A percentile compares a stretch with the other conserved stretches of the same genome.
phyloP scores from a whole-genome alignment of 1,140 invertebrate genomes.

The Drepana arcuata region DNA sequence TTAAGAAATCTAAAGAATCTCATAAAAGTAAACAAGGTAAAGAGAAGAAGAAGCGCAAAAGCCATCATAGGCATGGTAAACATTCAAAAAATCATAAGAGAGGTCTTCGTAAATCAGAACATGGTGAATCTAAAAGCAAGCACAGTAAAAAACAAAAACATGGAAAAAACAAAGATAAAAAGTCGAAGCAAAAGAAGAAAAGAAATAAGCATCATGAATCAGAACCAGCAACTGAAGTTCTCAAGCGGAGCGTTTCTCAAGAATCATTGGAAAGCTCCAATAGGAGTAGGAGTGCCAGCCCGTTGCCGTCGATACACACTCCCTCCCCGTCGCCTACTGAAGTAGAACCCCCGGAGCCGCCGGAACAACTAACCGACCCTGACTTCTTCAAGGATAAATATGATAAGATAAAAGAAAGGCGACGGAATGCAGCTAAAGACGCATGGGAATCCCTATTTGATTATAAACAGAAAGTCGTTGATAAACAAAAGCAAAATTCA shows the following conservation, averaged over 20 bases:
- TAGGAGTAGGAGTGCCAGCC: constrained; percentile 60
- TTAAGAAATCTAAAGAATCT: constrained; percentile 50
- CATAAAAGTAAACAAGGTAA: constrained; percentile 65
- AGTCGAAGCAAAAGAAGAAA: constrained; percentile 61
- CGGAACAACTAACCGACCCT: constrained; percentile 33
- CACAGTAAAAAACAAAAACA: constrained; percentile 49
- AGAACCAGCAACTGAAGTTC: constrained; percentile 19
- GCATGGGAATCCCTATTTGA: constrained; percentile 55
- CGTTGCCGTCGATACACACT: constrained; percentile 55
- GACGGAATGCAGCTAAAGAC: constrained; percentile 70
- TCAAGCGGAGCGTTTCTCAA: constrained; percentile 33
- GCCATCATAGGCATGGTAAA: constrained; percentile 69
- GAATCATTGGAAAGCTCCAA: constrained; percentile 59
- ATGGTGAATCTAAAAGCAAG: constrained; percentile 34
- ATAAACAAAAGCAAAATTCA: constrained; percentile 51
- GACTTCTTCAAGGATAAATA: constrained; percentile 72
- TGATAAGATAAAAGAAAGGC: constrained; percentile 77
- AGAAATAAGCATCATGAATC: constrained; percentile 49
- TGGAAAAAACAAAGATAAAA: constrained; percentile 53
- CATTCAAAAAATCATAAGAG: constrained; percentile 65
- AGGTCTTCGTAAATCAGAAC: constrained; percentile 38
- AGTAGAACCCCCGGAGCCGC: constrained; percentile 23
- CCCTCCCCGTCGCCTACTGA: constrained; percentile 44
- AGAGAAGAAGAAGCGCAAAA: constrained; percentile 64
- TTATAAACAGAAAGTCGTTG: constrained; percentile 44